Evolutionary conservation across 2,113 vertebrate species (phyloP), one percentile per base, ranked within the genome.

Genomic region (Psilopsiagon aymara): DNA sequence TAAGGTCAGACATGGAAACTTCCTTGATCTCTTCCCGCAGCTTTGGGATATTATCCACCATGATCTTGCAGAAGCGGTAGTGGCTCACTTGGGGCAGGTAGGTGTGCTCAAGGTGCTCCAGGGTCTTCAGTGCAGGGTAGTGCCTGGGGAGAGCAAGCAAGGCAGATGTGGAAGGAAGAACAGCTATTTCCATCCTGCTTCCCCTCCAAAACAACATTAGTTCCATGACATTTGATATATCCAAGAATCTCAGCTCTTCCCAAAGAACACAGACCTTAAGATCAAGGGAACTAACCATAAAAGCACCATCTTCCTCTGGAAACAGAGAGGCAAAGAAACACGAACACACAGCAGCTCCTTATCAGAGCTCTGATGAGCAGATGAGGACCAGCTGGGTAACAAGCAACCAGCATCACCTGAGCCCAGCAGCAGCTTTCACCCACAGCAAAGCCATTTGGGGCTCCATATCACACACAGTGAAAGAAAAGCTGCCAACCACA

Each of bases 31-130:
- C 99, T 4, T 98, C 96, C 8, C 99, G 98, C 76, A 99, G 98
- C 23, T 97, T 98, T 4, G 99, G 99, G 85, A 99, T 99, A 94
- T 99, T 99, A 79, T 99, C 99, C 23, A 99, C 97, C 99, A 99
- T 99, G 90, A 99, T 98, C 96, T 98, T 97, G 97, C 99, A 99
- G 98, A 99, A 99, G 51, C 99, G 99, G 96, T 99, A 99, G 89
- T 99, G 98, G 89, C 98, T 99, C 25, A 99, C 99, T 70, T 98
- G 98, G 49, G 99, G 99, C 87, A 99, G 97, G 93, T 99, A 99
- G 0, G 97, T 98, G 63, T 98, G 98, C 88, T 99, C 99, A 67
- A 99, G 98, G 95, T 99, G 98, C 92, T 99, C 99, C 97, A 99
- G 80, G 4, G 99, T 99, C 95, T 99, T 98, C 97, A 99, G 95